Conservation (phyloP, 2,113 vertebrate genomes). For the Menura novaehollandiae region DNA sequence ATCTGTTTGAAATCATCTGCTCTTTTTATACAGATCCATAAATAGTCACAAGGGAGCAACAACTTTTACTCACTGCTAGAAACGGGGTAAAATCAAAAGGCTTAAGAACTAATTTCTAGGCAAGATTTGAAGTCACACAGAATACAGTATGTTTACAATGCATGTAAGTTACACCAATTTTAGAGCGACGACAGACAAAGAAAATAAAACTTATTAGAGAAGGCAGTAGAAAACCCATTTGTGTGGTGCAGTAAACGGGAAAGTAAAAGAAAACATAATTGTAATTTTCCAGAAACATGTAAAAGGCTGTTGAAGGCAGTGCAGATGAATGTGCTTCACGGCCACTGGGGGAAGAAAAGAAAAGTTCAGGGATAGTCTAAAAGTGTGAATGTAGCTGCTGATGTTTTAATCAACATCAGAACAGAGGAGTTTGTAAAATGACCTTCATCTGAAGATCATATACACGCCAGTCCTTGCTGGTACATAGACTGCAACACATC, state of each 20-base stretch:
- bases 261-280: background rate
- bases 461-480: background rate
- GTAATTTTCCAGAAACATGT: background rate
- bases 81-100: background rate
- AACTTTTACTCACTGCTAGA: background rate
- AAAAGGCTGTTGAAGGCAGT: background rate
- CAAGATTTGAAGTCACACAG: background rate
- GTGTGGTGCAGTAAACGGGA: background rate
- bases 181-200: background rate
- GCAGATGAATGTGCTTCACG: background rate
- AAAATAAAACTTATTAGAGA: background rate
- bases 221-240: background rate
- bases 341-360: background rate
- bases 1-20: background rate
- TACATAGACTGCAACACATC: background rate
- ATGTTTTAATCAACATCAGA: background rate
- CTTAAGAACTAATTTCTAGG: background rate
- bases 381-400: background rate
- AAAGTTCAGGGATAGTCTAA: background rate
- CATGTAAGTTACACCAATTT: background rate
- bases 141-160: background rate
- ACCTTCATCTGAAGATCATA: background rate
- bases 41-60: background rate
- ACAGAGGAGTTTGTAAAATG: background rate
- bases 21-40: background rate